Evolutionary conservation across 2,888 invertebrate species (phyloP).

Genomic region (Abrostola tripartita): DNA sequence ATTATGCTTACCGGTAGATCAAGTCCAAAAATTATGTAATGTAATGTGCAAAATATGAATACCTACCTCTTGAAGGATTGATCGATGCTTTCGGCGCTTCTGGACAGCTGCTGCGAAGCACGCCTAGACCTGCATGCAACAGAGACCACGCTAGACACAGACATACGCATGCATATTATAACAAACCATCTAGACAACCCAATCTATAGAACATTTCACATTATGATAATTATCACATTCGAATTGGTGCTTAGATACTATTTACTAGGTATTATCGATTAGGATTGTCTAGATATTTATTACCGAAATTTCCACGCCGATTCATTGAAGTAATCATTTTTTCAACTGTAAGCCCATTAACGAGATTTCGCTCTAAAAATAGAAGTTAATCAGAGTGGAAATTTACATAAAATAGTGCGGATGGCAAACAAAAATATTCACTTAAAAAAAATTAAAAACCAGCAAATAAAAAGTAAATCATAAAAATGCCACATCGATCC

Average conservation of each 20-base stretch:
- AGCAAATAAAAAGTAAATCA: constrained; percentile 62
- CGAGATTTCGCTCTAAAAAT: constrained; percentile 26
- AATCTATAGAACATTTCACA: not conserved
- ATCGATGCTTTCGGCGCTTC: constrained; percentile 90
- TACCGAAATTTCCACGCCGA: constrained; percentile 56
- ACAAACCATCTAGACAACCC: constrained; percentile 63
- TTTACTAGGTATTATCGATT: constrained; percentile 9
- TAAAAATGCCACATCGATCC: constrained; percentile 66
- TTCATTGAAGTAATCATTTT: constrained; percentile 30
- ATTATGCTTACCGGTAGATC: constrained; percentile 35
- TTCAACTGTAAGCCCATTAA: constrained; percentile 8
- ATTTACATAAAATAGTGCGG: constrained; percentile 60
- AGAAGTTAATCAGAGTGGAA: constrained; percentile 59
- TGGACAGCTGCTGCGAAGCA: constrained; percentile 94
- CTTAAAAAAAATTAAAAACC: constrained; percentile 57
- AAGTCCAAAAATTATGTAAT: constrained; percentile 20
- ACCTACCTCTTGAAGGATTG: constrained; percentile 89
- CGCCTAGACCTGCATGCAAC: constrained; percentile 94
- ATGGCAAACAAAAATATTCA: constrained; percentile 63
- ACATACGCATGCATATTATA: constrained; percentile 81
- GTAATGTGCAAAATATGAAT: constrained; percentile 39
- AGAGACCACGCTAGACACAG: constrained; percentile 86
- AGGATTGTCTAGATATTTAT: constrained; percentile 57
- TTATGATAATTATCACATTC: not conserved
- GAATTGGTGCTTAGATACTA: not conserved